Conservation (phyloP, 2,888 invertebrate genomes). For the Diarsia mendica region DNA sequence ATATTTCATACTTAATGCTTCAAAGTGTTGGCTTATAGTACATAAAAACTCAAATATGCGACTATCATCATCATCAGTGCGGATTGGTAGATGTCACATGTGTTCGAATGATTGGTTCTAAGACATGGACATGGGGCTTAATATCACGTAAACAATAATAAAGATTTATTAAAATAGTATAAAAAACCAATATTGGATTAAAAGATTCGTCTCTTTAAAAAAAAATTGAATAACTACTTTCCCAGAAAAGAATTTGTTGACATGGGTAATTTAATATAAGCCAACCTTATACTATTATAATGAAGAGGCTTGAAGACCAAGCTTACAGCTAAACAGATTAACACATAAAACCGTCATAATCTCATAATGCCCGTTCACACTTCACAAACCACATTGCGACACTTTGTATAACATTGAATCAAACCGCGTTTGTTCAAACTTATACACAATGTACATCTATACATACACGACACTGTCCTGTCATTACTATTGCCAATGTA, state of each 20-base stretch:
- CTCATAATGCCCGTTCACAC: slow-evolving; percentile 1
- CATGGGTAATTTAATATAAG: not conserved
- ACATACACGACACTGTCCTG: slow-evolving; percentile 39
- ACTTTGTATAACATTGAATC: slow-evolving; percentile 59
- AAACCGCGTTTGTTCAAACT: slow-evolving; percentile 51
- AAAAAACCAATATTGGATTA: not conserved
- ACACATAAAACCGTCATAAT: slow-evolving; percentile 15
- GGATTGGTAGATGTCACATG: too few relatives aligned
- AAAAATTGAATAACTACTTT: not conserved
- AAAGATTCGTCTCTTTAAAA: not conserved
- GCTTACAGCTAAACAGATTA: not conserved
- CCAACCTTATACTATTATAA: not conserved
- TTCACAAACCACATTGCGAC: slow-evolving; percentile 30
- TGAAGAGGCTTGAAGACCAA: not conserved
- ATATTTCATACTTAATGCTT: not conserved
- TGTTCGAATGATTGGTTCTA: too few relatives aligned
- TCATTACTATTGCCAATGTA: slow-evolving; percentile 69
- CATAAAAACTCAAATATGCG: not conserved
- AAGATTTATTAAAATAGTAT: too few relatives aligned
- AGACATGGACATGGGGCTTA: not conserved
- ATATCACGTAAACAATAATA: not conserved
- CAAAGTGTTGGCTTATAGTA: not conserved
- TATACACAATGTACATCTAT: slow-evolving; percentile 8
- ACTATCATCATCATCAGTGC: too few relatives aligned
- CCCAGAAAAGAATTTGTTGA: not conserved